Conservation (phyloP, 2,113 vertebrate genomes). For the Muntiacus muntjak region DNA sequence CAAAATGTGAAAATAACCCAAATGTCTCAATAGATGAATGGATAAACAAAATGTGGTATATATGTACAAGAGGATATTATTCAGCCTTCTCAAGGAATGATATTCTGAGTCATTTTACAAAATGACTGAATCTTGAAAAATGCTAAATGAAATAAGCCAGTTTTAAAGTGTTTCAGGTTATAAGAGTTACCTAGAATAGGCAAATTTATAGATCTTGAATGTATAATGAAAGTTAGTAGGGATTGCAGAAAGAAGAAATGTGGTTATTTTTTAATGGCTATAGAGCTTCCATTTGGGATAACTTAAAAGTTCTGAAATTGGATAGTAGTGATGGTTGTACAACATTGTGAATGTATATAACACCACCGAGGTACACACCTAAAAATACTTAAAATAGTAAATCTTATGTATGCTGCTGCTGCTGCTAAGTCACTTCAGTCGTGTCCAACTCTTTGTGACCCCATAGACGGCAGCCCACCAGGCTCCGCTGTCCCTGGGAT, state of each 20-base stretch:
- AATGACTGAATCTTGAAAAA: background rate
- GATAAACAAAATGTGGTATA: background rate
- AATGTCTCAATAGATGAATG: background rate
- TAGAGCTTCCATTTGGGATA: background rate
- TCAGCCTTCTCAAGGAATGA: background rate
- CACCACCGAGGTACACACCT: background rate
- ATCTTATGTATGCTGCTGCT: no score
- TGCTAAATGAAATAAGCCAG: background rate
- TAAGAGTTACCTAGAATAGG: background rate
- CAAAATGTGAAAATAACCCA: background rate
- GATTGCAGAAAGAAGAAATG: rapidly evolving
- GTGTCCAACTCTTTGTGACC: no score
- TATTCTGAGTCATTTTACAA: background rate
- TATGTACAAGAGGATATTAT: background rate
- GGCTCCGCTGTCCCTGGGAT: no score
- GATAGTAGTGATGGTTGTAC: background rate
- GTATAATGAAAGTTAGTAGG: background rate
- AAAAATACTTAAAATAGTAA: background rate
- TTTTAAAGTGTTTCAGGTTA: background rate
- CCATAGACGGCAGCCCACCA: no score
- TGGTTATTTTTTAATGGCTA: background rate
- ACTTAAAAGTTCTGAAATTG: background rate
- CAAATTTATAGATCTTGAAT: background rate
- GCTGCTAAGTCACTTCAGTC: no score
- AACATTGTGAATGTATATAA: background rate